These are phyloP conservation scores for Gastrophysa polygoni DNA, from an alignment of 2,888 invertebrate species.

Conservation along the genomic window DNA sequence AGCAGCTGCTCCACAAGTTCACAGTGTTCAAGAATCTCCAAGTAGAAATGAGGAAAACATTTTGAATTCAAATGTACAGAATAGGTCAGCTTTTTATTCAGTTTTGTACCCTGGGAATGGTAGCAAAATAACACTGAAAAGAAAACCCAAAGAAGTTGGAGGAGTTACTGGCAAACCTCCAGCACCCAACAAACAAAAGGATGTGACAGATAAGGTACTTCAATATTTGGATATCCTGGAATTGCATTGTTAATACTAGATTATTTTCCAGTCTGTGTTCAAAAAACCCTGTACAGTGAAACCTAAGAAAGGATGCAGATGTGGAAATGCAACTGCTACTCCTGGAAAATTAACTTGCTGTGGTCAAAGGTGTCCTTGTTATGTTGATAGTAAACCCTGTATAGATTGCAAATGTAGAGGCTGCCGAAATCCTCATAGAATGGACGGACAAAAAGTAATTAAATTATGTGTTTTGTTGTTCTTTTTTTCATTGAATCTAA, in stretches of 20 bases:
- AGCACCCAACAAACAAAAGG: conserved; percentile 38
- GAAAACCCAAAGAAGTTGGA: conserved; percentile 63
- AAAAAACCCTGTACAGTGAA: conserved; percentile 62
- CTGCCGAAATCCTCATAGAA: conserved; percentile 88
- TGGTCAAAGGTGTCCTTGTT: conserved; percentile 93
- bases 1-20: conserved; percentile 21
- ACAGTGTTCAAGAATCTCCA: conserved; percentile 56
- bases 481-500: no score
- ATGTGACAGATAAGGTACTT: conserved; percentile 47
- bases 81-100: conserved; percentile 72
- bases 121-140: conserved; percentile 83
- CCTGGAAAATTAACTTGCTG: conserved; percentile 92
- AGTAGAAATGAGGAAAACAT: conserved; percentile 38
- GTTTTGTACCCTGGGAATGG: conserved; percentile 81
- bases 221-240: neutral
- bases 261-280: conserved; percentile 55
- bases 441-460: conserved; percentile 78
- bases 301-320: conserved; percentile 80
- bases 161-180: conserved; percentile 28
- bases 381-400: conserved; percentile 88
- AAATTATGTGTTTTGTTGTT: no score
- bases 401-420: conserved; percentile 90
- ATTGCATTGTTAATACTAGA: neutral
- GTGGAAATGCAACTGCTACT: conserved; percentile 87
- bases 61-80: conserved; percentile 49